A percentile compares a stretch with the other conserved stretches of the same genome.
phyloP scores from a whole-genome alignment of 2,797 vertebrate genomes.

The Hippocampus kuda region DNA sequence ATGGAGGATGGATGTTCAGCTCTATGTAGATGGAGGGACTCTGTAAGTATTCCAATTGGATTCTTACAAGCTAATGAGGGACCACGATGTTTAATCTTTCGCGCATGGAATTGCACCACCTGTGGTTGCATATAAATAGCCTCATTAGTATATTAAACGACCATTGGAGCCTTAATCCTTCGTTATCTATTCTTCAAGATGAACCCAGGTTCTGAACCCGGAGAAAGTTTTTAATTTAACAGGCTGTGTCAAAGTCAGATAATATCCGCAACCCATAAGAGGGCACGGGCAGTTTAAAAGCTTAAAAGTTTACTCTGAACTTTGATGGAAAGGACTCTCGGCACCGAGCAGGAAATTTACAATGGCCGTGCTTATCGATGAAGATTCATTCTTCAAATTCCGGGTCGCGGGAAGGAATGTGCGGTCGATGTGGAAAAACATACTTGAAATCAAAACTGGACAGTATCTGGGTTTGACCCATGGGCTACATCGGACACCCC shows the following conservation, averaged over 20 bases:
- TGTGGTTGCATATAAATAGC: slow-evolving; percentile 63
- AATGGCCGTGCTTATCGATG: slow-evolving; percentile 7
- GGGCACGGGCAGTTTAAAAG: neutral
- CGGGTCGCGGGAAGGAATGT: slow-evolving; percentile 24
- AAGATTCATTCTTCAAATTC: slow-evolving; percentile 39
- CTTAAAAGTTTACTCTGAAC: slow-evolving; percentile 4
- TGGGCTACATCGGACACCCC: neutral
- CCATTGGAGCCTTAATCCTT: slow-evolving; percentile 43
- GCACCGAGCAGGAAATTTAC: slow-evolving; percentile 6
- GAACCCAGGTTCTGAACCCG: slow-evolving; percentile 24
- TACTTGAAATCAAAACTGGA: neutral
- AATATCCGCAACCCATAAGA: slow-evolving; percentile 20
- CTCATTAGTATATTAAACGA: slow-evolving; percentile 56
- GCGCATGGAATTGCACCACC: slow-evolving; percentile 46
- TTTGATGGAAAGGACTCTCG: slow-evolving; percentile 4
- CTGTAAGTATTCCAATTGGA: slow-evolving; percentile 1
- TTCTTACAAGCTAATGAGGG: slow-evolving; percentile 40
- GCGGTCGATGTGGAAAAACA: neutral
- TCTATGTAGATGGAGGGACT: neutral
- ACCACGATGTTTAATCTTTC: slow-evolving; percentile 41
- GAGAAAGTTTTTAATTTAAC: slow-evolving; percentile 38
- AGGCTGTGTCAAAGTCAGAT: slow-evolving; percentile 20
- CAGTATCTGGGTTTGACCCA: neutral
- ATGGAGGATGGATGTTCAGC: neutral
- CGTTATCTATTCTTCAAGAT: slow-evolving; percentile 40